Conservation (phyloP, 1,140 invertebrate species). For the Pseudachorutes palmiensis region DNA sequence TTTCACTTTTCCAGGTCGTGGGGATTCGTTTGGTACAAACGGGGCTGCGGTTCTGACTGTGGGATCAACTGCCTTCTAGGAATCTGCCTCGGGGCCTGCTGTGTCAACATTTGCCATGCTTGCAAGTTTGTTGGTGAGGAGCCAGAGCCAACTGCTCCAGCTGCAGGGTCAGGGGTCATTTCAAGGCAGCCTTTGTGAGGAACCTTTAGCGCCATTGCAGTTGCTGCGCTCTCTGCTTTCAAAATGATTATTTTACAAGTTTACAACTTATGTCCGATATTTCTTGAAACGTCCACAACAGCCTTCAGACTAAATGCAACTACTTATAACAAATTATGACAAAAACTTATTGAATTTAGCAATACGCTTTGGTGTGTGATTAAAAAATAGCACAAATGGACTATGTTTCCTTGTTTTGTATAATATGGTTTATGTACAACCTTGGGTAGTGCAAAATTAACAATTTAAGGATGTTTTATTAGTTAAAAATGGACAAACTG, state of each 20-base stretch:
- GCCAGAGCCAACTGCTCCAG: neutral
- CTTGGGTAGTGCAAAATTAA: too few relatives aligned
- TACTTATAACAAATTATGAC: too few relatives aligned
- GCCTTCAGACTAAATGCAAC: too few relatives aligned
- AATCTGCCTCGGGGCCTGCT: neutral
- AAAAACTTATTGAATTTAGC: too few relatives aligned
- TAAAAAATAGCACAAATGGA: too few relatives aligned
- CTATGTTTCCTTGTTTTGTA: too few relatives aligned
- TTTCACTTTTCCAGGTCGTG: too few relatives aligned
- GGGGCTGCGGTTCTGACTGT: slow-evolving; percentile 8
- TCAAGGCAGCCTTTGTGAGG: neutral
- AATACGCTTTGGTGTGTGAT: too few relatives aligned
- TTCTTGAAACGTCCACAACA: too few relatives aligned
- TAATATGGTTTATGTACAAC: too few relatives aligned
- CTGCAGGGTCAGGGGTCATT: neutral
- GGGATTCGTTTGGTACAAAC: slow-evolving; percentile 11
- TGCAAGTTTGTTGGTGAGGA: slow-evolving; percentile 8
- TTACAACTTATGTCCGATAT: neutral
- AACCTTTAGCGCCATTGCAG: neutral
- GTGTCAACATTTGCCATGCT: slow-evolving; percentile 9
- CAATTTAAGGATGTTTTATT: too few relatives aligned
- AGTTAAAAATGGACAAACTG: too few relatives aligned
- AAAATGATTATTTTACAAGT: neutral
- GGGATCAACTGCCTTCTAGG: neutral
- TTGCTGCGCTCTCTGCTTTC: neutral